Evolutionary conservation across 2,888 invertebrate species (phyloP).

Genomic region (Cheilosia vernalis): DNA sequence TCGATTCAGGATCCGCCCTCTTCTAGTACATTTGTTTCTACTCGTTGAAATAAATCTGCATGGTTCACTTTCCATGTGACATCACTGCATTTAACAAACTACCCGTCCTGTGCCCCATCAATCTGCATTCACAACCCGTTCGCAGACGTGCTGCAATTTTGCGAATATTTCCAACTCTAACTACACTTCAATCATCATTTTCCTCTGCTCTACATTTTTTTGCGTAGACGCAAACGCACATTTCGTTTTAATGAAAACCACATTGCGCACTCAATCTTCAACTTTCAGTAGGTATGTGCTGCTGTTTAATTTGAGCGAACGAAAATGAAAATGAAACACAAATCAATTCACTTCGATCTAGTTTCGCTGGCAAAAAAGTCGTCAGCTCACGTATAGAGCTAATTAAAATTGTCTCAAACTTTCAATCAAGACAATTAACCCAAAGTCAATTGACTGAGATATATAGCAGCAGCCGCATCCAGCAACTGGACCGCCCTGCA

Average conservation of each 20-base stretch:
- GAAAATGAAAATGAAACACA: slow-evolving; percentile 45
- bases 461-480: slow-evolving; percentile 19
- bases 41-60: no score
- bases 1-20: no score
- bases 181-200: slow-evolving; percentile 6
- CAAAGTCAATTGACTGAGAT: slow-evolving; percentile 67
- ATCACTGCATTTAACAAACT: neutral
- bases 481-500: slow-evolving; percentile 14
- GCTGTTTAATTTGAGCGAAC: slow-evolving; percentile 33
- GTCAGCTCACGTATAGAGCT: slow-evolving; percentile 60
- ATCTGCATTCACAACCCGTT: neutral
- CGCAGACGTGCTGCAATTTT: slow-evolving; percentile 12
- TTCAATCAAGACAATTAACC: slow-evolving; percentile 73
- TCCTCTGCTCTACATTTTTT: slow-evolving; percentile 54
- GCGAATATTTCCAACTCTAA: slow-evolving; percentile 4
- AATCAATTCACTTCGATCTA: slow-evolving; percentile 69
- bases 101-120: neutral
- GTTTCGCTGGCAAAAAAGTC: slow-evolving; percentile 52
- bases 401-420: slow-evolving; percentile 68
- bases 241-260: slow-evolving; percentile 55
- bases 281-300: neutral
- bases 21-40: no score
- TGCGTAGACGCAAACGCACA: slow-evolving; percentile 28
- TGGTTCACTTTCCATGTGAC: no score
- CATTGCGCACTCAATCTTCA: slow-evolving; percentile 27